Evolutionary conservation across 1,140 invertebrate genomes (phyloP), one percentile per base, ranked within the genome.

Genomic region (Zaprionus vittiger): DNA sequence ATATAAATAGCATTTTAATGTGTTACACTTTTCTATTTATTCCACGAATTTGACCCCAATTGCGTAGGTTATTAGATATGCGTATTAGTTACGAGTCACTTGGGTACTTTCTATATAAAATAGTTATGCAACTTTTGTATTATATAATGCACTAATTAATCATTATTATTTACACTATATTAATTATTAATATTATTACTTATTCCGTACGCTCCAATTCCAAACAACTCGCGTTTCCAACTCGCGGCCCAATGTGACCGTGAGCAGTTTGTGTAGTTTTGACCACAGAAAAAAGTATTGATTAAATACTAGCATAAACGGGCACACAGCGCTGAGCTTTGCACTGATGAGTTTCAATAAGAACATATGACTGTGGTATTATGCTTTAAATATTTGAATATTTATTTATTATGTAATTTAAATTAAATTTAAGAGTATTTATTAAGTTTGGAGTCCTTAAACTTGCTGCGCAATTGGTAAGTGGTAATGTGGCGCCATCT

Each of bases 11-110:
- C 9, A 41, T 22, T 57, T 41, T n/a, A 64, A 52, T 37, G 49
- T 63, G 57, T 44, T 49, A 47, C 34, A 60, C 14, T 65, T 72
- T 64, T 41, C 14, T 57, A 61, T 61, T 77, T 72, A 75, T 77
- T 67, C 60, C 77, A 77, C 59, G 59, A 67, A 72, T 79, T 68
- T 79, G 73, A 79, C 77, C 73, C 72, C 63, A 72, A 67, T 77
- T 67, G 31, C 17, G 54, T 56, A 57, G 38, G 38, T 70, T 71
- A 55, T 70, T 64, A 9, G 37, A 17, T 34, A 31, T 49, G 44
- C 26, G 26, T 55, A 34, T 22, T 17, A 44, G 24, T 26, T 59
- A 17, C 38, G 15, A 1, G n/a, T 12, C 22, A 47, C 4, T 74
- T 31, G 12, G 12, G 4, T 14, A 74, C 14, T 12, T 38, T 15